Evolutionary conservation across 2,113 vertebrate genomes (phyloP), one percentile per base, ranked within the genome.

Genomic region (Anhinga rufa): DNA sequence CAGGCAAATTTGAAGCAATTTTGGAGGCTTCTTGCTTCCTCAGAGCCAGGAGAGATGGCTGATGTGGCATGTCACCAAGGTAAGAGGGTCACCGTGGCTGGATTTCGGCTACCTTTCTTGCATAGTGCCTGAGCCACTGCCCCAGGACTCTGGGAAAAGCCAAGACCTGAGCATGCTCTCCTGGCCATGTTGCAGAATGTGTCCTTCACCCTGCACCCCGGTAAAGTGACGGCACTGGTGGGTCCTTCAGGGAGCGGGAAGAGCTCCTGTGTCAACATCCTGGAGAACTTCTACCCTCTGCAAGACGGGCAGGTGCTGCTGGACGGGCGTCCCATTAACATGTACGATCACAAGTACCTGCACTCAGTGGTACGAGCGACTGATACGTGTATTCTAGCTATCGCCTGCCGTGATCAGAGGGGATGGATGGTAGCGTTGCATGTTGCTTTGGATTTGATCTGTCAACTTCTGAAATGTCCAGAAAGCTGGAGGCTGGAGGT

Each of bases 211-310:
- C 97, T 99, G 69, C 97, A 94, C 58, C 99, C 99, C 0, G 99
- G 99, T 34, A 97, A 99, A 97, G 98, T 99, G 91, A 99, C 99
- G 0, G 99, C 99, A 0, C 98, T 99, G 18, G 99, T 99, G 93
- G 99, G 99, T 25, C 99, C 99, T 18, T 99, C 99, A 0, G 99
- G 99, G 86, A 99, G 99, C 1, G 99, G 99, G 29, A 99, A 99
- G 97, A 99, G 99, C 86, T 99, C 99, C 60, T 99, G 99, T 9
- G 99, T 99, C 96, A 98, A 98, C 96, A 98, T 99, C 86, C 95
- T 99, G 97, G 99, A 99, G 97, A 99, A 99, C 91, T 99, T 99
- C 94, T 99, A 99, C 96, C 98, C 97, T 4, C 98, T 99, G 85
- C 98, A 99, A 86, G 97, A 98, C 0, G 99, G 99, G 92, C 98